A percentile compares a stretch with the other conserved stretches of the same genome.
Conservation (phyloP, 2,888 invertebrate genomes). For the Eristalis arbustorum region DNA sequence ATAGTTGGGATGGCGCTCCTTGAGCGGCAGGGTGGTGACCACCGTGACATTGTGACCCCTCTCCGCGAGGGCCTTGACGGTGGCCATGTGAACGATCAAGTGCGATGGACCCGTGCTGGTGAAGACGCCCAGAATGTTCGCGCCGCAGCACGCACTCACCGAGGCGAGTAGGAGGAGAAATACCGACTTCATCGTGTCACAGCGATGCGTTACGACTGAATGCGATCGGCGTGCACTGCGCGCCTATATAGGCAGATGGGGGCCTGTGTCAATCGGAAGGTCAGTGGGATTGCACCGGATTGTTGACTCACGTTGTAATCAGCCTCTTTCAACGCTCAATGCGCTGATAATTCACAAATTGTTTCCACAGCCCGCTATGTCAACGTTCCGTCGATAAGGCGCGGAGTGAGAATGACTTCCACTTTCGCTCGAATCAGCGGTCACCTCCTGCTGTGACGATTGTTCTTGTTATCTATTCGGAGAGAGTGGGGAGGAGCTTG, state of each 20-base stretch:
- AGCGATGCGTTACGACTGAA: not conserved
- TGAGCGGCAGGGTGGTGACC: conserved; percentile 74
- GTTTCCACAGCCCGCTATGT: not conserved
- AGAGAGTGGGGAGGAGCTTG: not conserved
- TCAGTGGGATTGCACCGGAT: not conserved
- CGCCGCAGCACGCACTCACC: not conserved
- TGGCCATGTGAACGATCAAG: conserved; percentile 77
- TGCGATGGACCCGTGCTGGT: conserved; percentile 78
- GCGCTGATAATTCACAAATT: not conserved
- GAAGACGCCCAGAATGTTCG: conserved; percentile 78
- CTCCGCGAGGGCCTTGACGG: conserved; percentile 75
- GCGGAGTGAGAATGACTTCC: not conserved
- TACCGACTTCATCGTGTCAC: not conserved
- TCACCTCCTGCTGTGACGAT: not conserved
- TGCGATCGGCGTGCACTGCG: not conserved
- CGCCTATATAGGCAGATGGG: not conserved
- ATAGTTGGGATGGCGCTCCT: conserved; percentile 75
- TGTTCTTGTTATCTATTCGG: no score
- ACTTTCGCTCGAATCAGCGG: not conserved
- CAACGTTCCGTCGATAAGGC: not conserved
- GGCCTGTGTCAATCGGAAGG: not conserved
- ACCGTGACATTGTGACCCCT: conserved; percentile 79
- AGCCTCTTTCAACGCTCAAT: not conserved
- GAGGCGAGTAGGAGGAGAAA: not conserved
- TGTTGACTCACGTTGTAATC: not conserved